Conservation (phyloP, 2,113 vertebrate genomes). For the Romanogobio albipinnatus region DNA sequence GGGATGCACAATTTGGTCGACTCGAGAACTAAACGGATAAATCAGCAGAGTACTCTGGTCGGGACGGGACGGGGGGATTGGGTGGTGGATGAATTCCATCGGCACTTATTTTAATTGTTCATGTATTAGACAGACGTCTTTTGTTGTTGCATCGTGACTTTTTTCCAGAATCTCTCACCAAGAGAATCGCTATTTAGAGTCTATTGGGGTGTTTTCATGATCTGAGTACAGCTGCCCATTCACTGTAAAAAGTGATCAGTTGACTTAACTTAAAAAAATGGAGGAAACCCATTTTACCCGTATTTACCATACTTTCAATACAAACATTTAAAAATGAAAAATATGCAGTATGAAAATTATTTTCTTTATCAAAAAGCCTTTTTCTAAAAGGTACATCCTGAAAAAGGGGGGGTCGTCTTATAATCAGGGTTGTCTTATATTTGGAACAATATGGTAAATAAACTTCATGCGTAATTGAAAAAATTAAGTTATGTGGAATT, state of each 20-base stretch:
- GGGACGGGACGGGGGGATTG: background rate
- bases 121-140: background rate
- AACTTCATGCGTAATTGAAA: no score
- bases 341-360: no score
- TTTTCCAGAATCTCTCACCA: background rate
- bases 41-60: background rate
- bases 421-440: no score
- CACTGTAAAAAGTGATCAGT: background rate
- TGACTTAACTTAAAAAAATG: no score
- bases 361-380: no score
- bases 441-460: no score
- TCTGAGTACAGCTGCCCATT: background rate
- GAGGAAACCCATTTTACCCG: no score
- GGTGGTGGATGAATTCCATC: background rate
- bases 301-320: no score
- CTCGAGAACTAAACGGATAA: background rate
- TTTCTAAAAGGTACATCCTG: no score
- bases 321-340: no score
- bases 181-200: background rate
- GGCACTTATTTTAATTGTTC: background rate
- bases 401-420: no score
- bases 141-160: background rate
- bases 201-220: background rate
- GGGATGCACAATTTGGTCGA: background rate
- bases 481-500: no score